A percentile compares a stretch with the other conserved stretches of the same genome.
Evolutionary conservation across 2,797 vertebrate species (phyloP).

Genomic region (Bucorvus abyssinicus): DNA sequence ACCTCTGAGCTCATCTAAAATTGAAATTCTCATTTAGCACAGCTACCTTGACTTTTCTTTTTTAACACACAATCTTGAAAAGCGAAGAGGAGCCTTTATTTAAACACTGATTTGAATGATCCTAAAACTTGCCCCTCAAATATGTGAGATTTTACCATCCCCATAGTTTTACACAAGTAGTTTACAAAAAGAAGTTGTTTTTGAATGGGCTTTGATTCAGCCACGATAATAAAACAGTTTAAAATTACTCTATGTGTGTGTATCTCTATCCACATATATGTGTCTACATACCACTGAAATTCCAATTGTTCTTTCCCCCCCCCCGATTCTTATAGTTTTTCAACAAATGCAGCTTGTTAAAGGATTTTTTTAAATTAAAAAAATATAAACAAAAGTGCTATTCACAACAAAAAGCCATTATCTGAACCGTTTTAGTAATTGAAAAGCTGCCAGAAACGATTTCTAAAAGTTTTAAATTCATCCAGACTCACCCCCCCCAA

Average conservation of each 20-base stretch:
- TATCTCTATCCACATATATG: background rate
- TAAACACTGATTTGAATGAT: background rate
- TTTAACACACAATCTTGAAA: background rate
- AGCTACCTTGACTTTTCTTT: background rate
- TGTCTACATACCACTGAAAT: background rate
- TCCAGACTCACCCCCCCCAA: background rate
- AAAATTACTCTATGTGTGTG: background rate
- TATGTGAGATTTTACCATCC: background rate
- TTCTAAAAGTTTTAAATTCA: background rate
- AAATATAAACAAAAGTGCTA: background rate
- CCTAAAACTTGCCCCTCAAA: background rate
- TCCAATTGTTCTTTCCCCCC: background rate
- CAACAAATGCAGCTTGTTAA: background rate
- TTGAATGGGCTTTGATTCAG: background rate
- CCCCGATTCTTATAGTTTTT: background rate
- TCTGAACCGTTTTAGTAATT: background rate
- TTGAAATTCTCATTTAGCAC: background rate
- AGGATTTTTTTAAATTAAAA: background rate
- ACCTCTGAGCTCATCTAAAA: background rate
- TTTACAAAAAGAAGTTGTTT: background rate
- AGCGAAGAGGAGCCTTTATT: background rate
- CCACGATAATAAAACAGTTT: background rate
- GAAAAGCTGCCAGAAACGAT: constrained; percentile 28
- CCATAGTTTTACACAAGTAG: background rate
- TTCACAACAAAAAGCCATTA: background rate